Evolutionary conservation across 2,888 invertebrate species (phyloP), one percentile per base, ranked within the genome.

Genomic region (Acronicta aceris): DNA sequence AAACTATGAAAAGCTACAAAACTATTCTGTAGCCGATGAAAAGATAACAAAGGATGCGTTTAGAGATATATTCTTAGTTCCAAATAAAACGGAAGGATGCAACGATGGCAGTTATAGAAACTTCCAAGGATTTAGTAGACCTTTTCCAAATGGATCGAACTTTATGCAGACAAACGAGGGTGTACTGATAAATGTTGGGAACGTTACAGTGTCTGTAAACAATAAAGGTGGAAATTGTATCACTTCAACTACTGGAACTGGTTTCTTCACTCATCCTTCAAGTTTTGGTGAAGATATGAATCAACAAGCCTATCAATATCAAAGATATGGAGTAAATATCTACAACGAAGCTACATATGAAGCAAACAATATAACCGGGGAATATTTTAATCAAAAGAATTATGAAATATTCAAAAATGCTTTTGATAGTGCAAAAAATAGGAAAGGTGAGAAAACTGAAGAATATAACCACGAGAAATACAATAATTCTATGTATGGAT

Each of bases 151-250:
- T 71, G 94, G 94, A 6, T 94, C 93, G 0, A 93, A 94, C 67
- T 95, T 90, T 54, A 84, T 94, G 84, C 94, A 93, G 70, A 95
- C 95, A 0, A 82, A 93, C 0, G 95, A 95, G 80, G 95, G 95
- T 40, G 94, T 97, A 5, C 95, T 96, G 0, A 95, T 97, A 13
- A 97, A 96, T 78, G 97, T 97, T 12, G 97, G 97, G 1, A 97
- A 97, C 82, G 97, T 97, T 0, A 97, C 97, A 0, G 97, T 97
- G 0, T 96, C 96, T 54, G 97, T 97, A 15, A 96, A 96, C 62
- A 96, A 96, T 75, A 95, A 95, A 71, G 97, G 97, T 45, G 97
- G 97, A 55, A 96, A 96, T 87, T 96, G 96, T 72, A 96, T 97
- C 41, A 96, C 96, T 2, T 95, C 96, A 5, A 96, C 95, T 13